Evolutionary conservation across 2,113 vertebrate genomes (phyloP).

Genomic region (Phylloscopus whistleri): DNA sequence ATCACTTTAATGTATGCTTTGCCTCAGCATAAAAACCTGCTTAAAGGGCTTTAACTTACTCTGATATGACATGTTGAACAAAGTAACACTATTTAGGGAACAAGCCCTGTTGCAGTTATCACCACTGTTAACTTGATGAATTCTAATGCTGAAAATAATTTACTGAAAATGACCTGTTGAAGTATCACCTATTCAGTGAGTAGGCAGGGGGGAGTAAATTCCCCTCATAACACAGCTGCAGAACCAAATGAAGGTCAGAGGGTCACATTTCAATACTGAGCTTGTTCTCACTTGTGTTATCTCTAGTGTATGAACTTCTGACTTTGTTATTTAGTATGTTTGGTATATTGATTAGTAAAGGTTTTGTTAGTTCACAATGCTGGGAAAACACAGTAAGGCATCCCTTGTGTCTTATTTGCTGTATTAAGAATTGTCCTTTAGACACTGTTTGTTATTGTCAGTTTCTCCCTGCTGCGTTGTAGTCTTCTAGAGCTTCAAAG

Average conservation of each 20-base stretch:
- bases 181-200: not conserved
- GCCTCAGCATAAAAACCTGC: slow-evolving; percentile 9
- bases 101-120: not conserved
- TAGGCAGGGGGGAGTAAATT: not conserved
- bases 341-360: not conserved
- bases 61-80: slow-evolving; percentile 3
- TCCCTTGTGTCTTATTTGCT: not conserved
- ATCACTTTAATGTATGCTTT: slow-evolving; percentile 68
- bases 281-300: not conserved
- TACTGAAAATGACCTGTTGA: not conserved
- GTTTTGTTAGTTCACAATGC: not conserved
- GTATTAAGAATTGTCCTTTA: not conserved
- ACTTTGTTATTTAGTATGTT: not conserved
- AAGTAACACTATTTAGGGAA: slow-evolving; percentile 4
- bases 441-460: not conserved
- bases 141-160: slow-evolving; percentile 2
- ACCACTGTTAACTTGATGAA: not conserved
- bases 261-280: not conserved
- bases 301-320: not conserved
- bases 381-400: not conserved
- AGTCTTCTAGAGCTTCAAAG: not conserved
- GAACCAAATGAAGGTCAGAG: not conserved
- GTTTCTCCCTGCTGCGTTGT: not conserved
- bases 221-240: not conserved
- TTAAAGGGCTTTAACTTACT: slow-evolving; percentile 12